Evolutionary conservation across 2,888 invertebrate species (phyloP), one percentile per base, ranked within the genome.

Genomic region (Pollenia angustigena): DNA sequence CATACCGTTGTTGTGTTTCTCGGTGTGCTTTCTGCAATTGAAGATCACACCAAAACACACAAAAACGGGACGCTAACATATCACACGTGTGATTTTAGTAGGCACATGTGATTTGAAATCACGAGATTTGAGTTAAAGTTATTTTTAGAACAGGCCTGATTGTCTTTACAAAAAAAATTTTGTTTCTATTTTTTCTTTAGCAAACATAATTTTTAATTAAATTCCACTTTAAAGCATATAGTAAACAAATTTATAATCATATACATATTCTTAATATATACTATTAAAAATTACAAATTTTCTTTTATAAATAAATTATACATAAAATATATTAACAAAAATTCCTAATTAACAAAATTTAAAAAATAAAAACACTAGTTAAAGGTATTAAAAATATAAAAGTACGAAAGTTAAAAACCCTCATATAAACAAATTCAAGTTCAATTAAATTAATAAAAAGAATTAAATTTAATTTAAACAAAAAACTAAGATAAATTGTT

Each of bases 381-480:
- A 69, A 46, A 72, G 16, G 18, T 84, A 81, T 66, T 71, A 68
- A 58, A 80, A 56, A 64, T 23, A 74, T 54, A 72, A 48, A 14
- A 40, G 42, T 9, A 72, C 50, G 48, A 54, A 56, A 60, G 48
- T 62, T 9, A 42, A 80, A 7, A 69, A 72, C 62, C 62, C 60
- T 62, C 40, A 79, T 75, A 64, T 82, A 75, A 81, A 79, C 54
- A 74, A 76, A 87, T 60, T 76, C 48, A 82, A 86, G 80, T 87
- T 85, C 72, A 85, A 80, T 85, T 85, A 85, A 85, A 78, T 78
- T 76, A 82, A 64, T 69, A 83, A 64, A 71, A 74, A 48, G 60
- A 75, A 81, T 16, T 32, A 56, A 74, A 58, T 69, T 75, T 69
- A 58, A 81, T 72, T 72, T 46, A 60, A 82, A 72, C 12, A 56